Conservation (phyloP, 2,113 vertebrate genomes). For the zebrafish (Danio rerio) region DNA sequence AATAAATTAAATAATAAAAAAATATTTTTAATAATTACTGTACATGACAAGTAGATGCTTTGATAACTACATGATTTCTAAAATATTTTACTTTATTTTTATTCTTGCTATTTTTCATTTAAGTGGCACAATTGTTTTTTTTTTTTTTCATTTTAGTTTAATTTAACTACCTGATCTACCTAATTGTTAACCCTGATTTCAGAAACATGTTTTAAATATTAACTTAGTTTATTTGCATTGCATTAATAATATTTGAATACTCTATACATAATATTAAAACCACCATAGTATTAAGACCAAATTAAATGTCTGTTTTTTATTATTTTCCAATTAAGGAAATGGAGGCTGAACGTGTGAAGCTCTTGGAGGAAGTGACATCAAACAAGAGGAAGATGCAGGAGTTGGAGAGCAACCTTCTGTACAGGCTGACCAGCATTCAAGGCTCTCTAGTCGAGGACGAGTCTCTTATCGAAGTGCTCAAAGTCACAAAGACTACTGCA, state of each 20-base stretch:
- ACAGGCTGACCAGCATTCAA: conserved; percentile 80
- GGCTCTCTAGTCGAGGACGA: conserved; percentile 85
- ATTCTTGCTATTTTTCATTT: no score
- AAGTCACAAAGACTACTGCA: conserved; percentile 81
- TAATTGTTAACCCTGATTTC: neutral
- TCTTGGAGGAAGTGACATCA: conserved; percentile 82
- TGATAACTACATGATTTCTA: no score
- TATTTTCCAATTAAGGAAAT: conserved; percentile 74
- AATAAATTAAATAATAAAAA: no score
- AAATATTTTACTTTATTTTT: no score
- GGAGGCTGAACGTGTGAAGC: conserved; percentile 81
- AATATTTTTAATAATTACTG: no score
- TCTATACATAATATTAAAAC: no score
- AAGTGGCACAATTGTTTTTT: no score
- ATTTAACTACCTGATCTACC: neutral
- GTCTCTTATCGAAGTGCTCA: conserved; percentile 82
- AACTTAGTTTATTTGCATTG: neutral
- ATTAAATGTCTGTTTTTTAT: no score
- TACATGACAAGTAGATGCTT: no score
- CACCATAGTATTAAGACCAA: no score
- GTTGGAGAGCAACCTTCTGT: conserved; percentile 83
- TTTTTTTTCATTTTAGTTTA: neutral
- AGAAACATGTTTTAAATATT: neutral
- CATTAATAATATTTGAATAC: no score
- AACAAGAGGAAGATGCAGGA: conserved; percentile 87